These are phyloP conservation scores for Epistrophe grossulariae DNA, from an alignment of 2,888 invertebrate genomes.

Conservation along the genomic window DNA sequence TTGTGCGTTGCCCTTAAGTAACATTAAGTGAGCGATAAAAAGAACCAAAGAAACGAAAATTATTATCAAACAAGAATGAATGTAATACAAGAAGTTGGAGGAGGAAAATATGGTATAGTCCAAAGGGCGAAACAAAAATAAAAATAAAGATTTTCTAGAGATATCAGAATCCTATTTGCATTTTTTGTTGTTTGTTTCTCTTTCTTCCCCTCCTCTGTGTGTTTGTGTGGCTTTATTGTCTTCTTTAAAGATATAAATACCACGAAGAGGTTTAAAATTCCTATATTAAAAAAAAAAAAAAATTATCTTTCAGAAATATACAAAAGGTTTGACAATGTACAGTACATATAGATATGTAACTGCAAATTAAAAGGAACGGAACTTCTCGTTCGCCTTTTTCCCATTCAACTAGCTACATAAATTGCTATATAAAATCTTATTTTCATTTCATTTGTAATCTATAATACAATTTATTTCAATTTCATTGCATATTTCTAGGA, in stretches of 20 bases:
- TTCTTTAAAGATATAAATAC: neutral
- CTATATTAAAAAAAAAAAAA: slow-evolving; percentile 3
- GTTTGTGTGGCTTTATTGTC: neutral
- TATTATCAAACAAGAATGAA: slow-evolving; percentile 50
- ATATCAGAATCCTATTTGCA: slow-evolving; percentile 49
- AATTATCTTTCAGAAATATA: slow-evolving; percentile 30
- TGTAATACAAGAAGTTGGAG: neutral
- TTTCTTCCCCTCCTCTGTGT: neutral
- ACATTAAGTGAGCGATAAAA: slow-evolving; percentile 55
- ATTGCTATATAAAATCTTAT: neutral
- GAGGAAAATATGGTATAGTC: slow-evolving; percentile 14
- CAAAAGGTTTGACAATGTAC: slow-evolving; percentile 21
- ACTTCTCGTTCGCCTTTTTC: no score
- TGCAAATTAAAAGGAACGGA: neutral
- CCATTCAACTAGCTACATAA: slow-evolving; percentile 8
- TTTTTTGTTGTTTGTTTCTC: slow-evolving; percentile 9
- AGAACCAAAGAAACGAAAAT: slow-evolving; percentile 39
- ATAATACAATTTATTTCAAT: slow-evolving; percentile 22
- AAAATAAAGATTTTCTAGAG: slow-evolving; percentile 29
- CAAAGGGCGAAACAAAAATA: slow-evolving; percentile 1
- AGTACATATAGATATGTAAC: neutral
- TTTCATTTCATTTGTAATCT: slow-evolving; percentile 3
- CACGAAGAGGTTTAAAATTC: slow-evolving; percentile 27
- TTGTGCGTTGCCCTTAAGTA: slow-evolving; percentile 41
- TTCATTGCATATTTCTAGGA: slow-evolving; percentile 42